Base-by-base conservation (phyloP, 2,888 invertebrate species). In the Drosophila mettleri region DNA sequence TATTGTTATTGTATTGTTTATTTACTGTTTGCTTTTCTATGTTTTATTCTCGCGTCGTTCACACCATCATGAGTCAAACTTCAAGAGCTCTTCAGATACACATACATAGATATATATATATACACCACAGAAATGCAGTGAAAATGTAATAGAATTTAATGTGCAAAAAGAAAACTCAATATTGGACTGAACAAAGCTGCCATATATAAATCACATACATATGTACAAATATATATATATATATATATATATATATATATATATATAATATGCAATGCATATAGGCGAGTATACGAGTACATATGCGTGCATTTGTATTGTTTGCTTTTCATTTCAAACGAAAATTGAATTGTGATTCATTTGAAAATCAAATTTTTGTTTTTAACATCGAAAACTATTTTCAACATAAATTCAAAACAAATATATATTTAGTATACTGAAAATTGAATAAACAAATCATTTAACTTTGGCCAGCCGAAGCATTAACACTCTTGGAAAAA, bases 161-260 rank as follows among this genome's bases (percentile, higher is more conserved):
- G 65, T 69, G 51, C 54, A 77, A 69, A 24, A 38, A 18, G 10
- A 36, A 64, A 68, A 81, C 71, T 85, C 73, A 72, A 85, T 79
- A 84, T 79, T 74, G 87, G 83, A 84, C 83, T 84, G 83, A 84
- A 79, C 54, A 75, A 81, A 76, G 83, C 83, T 84, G 83, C 83
- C 83, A 84, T 84, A 85, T 73, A 74, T 72, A 67, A 61, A 72
- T 72, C 68, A 51, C 60, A 66, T 66, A 59, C 54, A 49, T 45
- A 58, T 39, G 29, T 51, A 64, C 39, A 53, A 39, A 54, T 10
- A 43, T 48, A 45, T 16, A 53, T 29, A 46, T 46, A 43, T 9
- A 2, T 6, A 22, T 8, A 41, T 43, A 12, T 16, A 45, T 45
- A 8, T 45, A 16, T 8, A 8, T 43, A 43, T 43, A 9, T n/a